Percentiles rank a stretch among this genome's conserved stretches.
These are phyloP conservation scores for Pterostichus niger DNA, from an alignment of 2,888 invertebrate species.

Conservation along the genomic window DNA sequence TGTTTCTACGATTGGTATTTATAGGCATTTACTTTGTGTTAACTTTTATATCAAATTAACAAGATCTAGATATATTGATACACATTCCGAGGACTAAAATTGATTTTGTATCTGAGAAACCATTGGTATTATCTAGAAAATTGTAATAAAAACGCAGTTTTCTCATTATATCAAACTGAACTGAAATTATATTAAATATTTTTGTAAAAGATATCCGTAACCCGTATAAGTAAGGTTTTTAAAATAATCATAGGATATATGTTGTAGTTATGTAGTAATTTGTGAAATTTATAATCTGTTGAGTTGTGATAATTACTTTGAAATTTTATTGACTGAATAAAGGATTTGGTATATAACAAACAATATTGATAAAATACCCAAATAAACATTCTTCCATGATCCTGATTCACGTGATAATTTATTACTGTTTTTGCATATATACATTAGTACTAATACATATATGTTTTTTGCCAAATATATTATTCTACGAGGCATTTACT, in stretches of 20 bases:
- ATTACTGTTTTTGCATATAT: background rate
- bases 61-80: slow-evolving; percentile 13
- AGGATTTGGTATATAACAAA: slow-evolving; percentile 62
- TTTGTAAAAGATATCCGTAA: slow-evolving; percentile 40
- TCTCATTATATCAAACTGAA: slow-evolving; percentile 25
- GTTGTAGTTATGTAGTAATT: slow-evolving; percentile 56
- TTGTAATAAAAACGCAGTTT: slow-evolving; percentile 13
- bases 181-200: slow-evolving; percentile 52
- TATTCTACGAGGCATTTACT: background rate
- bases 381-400: background rate
- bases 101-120: slow-evolving; percentile 26
- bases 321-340: slow-evolving; percentile 65
- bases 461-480: too few relatives aligned
- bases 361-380: background rate
- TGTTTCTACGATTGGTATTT: slow-evolving; percentile 53
- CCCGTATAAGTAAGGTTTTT: slow-evolving; percentile 45
- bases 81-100: slow-evolving; percentile 43
- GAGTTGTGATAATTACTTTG: slow-evolving; percentile 63
- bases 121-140: slow-evolving; percentile 30
- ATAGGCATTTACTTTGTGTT: slow-evolving; percentile 52
- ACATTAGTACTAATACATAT: background rate
- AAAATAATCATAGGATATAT: slow-evolving; percentile 50
- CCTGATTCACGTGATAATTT: too few relatives aligned
- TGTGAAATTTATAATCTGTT: slow-evolving; percentile 57
- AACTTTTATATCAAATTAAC: slow-evolving; percentile 50